Evolutionary conservation across 2,888 invertebrate species (phyloP), one percentile per base, ranked within the genome.

Genomic region (Drosophila meridionalis): DNA sequence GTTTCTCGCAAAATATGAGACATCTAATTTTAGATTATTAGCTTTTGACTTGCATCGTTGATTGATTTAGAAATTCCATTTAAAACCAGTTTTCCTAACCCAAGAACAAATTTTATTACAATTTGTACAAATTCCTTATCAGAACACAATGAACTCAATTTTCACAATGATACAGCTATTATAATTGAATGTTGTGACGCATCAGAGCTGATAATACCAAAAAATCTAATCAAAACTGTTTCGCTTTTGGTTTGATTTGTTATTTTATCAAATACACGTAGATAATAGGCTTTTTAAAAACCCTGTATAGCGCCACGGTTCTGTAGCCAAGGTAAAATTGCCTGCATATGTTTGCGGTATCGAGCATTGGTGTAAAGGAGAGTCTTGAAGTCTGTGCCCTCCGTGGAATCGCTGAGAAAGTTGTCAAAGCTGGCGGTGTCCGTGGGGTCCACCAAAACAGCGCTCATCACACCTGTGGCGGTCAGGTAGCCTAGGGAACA

Each of bases 291-390:
- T 14, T 6, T 26, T 38, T 50, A 57, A 3, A 38, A 26, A 45
- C 88, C 87, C n/a, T 36, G 11, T 1, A 92, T 72, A 4, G 80
- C 76, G 5, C 92, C 92, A 34, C 86, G 83, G 64, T 89, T 80
- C 26, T 88, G 73, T 11, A 92, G 48, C 90, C 90, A 92, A 0
- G 91, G 91, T 4, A 92, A 14, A 0, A 91, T 14, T 0, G 63
- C 60, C 59, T 90, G 81, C 47, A 90, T 80, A 52, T 92, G 89
- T 55, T 79, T 82, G 0, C 80, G 70, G 70, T 90, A 92, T 26
- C 92, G 67, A 0, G 89, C 69, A 73, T 84, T 90, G 6, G 71
- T 71, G 34, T 48, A 88, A 26, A 89, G 58, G 6, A 74, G 65
- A 9, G 58, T 63, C 55, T 79, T 80, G 2, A 90, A 86, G 32